Conservation (phyloP, 2,888 invertebrate genomes). For the Temnothorax ravouxi region DNA sequence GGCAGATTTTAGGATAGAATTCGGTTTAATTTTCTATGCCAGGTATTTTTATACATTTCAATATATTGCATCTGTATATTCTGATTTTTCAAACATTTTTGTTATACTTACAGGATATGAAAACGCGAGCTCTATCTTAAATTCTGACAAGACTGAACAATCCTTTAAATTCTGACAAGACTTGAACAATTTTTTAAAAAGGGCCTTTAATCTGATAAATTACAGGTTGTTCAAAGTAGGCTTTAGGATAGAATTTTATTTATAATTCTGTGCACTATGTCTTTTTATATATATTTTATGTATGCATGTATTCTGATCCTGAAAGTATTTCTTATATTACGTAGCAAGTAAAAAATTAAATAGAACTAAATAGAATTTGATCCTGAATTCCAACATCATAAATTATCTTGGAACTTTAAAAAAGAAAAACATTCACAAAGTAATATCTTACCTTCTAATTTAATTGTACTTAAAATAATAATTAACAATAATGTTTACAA, state of each 20-base stretch:
- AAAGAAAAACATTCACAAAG: slow-evolving; percentile 19
- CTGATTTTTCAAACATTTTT: not conserved
- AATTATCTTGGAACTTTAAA: not conserved
- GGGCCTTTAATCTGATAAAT: not conserved
- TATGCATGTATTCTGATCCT: not conserved
- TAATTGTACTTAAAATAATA: not conserved
- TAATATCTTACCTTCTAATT: not conserved
- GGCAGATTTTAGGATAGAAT: not conserved
- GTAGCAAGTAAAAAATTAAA: not conserved
- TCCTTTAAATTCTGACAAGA: not conserved
- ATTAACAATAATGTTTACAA: not conserved
- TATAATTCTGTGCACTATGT: not conserved
- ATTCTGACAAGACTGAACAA: not conserved
- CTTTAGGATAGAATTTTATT: not conserved
- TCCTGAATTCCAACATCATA: not conserved
- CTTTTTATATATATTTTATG: slow-evolving; percentile 10
- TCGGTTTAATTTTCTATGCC: not conserved
- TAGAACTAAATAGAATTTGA: too few relatives aligned
- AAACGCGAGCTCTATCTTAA: not conserved
- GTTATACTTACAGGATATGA: not conserved
- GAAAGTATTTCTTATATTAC: not conserved
- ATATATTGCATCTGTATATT: not conserved
- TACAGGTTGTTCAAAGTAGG: not conserved
- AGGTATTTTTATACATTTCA: not conserved
- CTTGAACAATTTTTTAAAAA: not conserved